These are phyloP conservation scores for Porites lobata DNA, from an alignment of 92 coral and sea anemone genomes.

Conservation along the genomic window DNA sequence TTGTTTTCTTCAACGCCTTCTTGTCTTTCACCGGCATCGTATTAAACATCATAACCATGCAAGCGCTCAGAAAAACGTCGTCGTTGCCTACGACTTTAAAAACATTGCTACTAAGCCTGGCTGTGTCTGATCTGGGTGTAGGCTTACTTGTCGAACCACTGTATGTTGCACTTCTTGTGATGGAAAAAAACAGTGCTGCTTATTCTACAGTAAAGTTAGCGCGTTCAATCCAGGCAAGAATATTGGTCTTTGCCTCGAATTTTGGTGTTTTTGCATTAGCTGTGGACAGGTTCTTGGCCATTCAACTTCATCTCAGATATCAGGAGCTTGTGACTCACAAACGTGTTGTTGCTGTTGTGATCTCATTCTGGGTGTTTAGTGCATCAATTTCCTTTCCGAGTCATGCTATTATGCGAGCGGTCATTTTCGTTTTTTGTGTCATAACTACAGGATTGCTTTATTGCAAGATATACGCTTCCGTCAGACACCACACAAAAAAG, in stretches of 20 bases:
- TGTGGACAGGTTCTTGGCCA: neutral
- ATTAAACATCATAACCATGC: no score
- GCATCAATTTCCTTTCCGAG: neutral
- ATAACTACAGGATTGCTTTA: neutral
- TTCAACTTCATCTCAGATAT: conserved; percentile 14
- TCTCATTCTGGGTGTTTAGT: neutral
- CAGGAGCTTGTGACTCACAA: conserved; percentile 15
- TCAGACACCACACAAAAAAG: neutral
- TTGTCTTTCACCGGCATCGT: no score
- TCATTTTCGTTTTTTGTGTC: neutral
- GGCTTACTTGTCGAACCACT: no score
- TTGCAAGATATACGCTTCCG: neutral
- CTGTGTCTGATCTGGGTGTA: no score
- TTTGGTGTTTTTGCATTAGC: neutral
- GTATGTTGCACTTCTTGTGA: no score
- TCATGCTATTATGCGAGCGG: no score
- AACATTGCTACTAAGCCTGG: no score
- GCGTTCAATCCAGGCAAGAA: fast-evolving
- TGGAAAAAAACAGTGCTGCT: no score
- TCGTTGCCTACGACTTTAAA: no score
- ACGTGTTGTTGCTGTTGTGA: conserved; percentile 11
- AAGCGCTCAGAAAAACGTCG: no score
- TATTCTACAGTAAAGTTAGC: fast-evolving
- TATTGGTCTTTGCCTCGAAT: neutral
- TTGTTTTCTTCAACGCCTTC: no score